A percentile compares a stretch with the other conserved stretches of the same genome.
These are phyloP conservation scores for Argopecten irradians DNA, from an alignment of 1,140 invertebrate genomes.

Conservation along the genomic window DNA sequence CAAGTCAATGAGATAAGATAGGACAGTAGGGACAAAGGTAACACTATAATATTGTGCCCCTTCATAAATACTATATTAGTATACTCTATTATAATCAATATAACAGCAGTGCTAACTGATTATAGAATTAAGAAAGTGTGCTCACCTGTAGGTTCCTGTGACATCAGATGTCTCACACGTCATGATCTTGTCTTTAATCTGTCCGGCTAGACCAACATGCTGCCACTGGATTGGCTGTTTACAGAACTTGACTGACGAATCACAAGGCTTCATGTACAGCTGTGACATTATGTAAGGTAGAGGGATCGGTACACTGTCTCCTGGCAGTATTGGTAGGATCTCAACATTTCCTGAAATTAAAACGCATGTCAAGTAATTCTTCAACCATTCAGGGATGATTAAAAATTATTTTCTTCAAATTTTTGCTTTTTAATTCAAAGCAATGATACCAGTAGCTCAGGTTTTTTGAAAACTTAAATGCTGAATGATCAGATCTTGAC, in stretches of 20 bases:
- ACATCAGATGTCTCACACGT: constrained; percentile 75
- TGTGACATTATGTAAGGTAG: constrained; percentile 81
- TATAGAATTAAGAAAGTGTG: not conserved
- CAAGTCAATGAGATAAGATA: too few species aligned
- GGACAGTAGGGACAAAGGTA: too few species aligned
- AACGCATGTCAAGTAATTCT: not conserved
- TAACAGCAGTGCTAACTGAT: too few species aligned
- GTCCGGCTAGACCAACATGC: constrained; percentile 80
- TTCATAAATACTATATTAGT: not conserved
- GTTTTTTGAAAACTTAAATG: too few species aligned
- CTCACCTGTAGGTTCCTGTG: constrained; percentile 62
- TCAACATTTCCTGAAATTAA: constrained; percentile 56
- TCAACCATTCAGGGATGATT: not conserved
- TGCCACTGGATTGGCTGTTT: constrained; percentile 83
- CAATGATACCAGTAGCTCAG: too few species aligned
- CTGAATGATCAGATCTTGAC: too few species aligned
- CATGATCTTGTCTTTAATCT: constrained; percentile 79
- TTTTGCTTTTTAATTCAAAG: too few species aligned
- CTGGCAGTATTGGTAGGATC: constrained; percentile 51
- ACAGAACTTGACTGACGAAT: constrained; percentile 81
- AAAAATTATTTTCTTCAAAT: too few species aligned
- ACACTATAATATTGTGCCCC: not conserved
- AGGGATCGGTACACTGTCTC: constrained; percentile 80
- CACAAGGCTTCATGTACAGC: constrained; percentile 81
- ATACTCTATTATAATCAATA: not conserved